A percentile compares a stretch with the other conserved stretches of the same genome.
Evolutionary conservation across 1,140 invertebrate species (phyloP).

Genomic region (Halictus rubicundus): DNA sequence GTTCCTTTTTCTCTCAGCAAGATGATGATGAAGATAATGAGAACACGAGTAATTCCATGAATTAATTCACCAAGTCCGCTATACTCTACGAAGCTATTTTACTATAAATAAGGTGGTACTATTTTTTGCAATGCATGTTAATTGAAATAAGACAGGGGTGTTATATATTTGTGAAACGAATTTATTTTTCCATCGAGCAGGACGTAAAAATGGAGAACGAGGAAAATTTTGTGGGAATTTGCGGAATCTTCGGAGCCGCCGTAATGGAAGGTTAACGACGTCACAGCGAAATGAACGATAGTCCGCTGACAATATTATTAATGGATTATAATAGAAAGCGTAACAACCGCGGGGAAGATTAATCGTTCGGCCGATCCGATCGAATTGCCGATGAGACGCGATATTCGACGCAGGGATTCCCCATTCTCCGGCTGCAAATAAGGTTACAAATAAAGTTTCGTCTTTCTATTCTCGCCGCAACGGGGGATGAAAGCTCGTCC

Average conservation of each 20-base stretch:
- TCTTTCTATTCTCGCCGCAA: slow-evolving; percentile 8
- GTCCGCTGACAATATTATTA: slow-evolving; percentile 29
- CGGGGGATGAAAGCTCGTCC: background rate
- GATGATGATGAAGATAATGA: too few relatives aligned
- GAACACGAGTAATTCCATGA: too few relatives aligned
- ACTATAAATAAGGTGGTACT: too few relatives aligned
- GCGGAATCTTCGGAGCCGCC: background rate
- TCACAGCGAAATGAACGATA: slow-evolving; percentile 19
- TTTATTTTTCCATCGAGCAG: too few relatives aligned
- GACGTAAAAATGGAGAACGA: too few relatives aligned
- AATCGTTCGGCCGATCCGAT: slow-evolving; percentile 35
- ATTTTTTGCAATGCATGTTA: too few relatives aligned
- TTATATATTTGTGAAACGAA: too few relatives aligned
- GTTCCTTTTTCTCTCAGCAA: too few relatives aligned
- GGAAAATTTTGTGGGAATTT: too few relatives aligned
- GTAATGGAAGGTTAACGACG: slow-evolving; percentile 23
- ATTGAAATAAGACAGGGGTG: too few relatives aligned
- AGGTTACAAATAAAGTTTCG: slow-evolving; percentile 29
- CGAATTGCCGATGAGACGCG: slow-evolving; percentile 41
- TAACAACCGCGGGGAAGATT: slow-evolving; percentile 37
- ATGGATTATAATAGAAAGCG: slow-evolving; percentile 45
- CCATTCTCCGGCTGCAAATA: slow-evolving; percentile 9
- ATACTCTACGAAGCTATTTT: too few relatives aligned
- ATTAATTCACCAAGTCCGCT: too few relatives aligned
- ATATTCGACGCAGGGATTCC: slow-evolving; percentile 35